These are phyloP conservation scores for Drosophila infuscata DNA, from an alignment of 2,888 invertebrate species.

Conservation along the genomic window DNA sequence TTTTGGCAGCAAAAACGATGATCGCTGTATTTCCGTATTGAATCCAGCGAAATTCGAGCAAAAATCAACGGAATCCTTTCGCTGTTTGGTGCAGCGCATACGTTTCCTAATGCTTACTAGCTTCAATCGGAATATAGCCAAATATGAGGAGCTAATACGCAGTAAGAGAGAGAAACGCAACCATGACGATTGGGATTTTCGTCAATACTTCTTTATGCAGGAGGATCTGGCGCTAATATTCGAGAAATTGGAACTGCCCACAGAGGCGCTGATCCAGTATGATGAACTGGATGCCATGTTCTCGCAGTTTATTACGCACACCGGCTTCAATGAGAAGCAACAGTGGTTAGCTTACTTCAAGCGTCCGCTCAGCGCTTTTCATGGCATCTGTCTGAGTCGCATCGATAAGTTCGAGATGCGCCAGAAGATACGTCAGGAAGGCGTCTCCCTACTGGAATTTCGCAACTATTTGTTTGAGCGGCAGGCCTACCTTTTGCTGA, in stretches of 20 bases:
- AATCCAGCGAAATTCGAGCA: constrained; percentile 96
- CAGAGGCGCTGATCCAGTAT: constrained; percentile 98
- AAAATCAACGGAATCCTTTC: constrained; percentile 95
- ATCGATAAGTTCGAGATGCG: constrained; percentile 86
- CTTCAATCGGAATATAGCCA: constrained; percentile 93
- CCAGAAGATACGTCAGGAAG: constrained; percentile 77
- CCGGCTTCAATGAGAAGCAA: constrained; percentile 94
- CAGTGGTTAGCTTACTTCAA: constrained; percentile 94
- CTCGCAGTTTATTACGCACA: constrained; percentile 97
- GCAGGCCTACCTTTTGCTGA: constrained; percentile 92
- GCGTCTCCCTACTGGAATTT: constrained; percentile 93
- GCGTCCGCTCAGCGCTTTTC: constrained; percentile 92
- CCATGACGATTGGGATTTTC: constrained; percentile 96
- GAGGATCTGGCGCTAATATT: constrained; percentile 98
- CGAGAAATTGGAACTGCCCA: constrained; percentile 96
- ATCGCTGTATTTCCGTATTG: constrained; percentile 94
- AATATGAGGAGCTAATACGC: constrained; percentile 95
- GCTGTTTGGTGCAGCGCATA: constrained; percentile 92
- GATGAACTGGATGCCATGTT: constrained; percentile 98
- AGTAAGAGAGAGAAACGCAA: constrained; percentile 95
- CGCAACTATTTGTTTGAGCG: constrained; percentile 97
- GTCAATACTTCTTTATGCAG: constrained; percentile 96
- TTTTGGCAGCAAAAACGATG: constrained; percentile 95
- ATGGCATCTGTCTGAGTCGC: constrained; percentile 90
- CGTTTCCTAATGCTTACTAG: constrained; percentile 91